phyloP scores from a whole-genome alignment of 2,888 invertebrate genomes.

The Yponomeuta malinellus region DNA sequence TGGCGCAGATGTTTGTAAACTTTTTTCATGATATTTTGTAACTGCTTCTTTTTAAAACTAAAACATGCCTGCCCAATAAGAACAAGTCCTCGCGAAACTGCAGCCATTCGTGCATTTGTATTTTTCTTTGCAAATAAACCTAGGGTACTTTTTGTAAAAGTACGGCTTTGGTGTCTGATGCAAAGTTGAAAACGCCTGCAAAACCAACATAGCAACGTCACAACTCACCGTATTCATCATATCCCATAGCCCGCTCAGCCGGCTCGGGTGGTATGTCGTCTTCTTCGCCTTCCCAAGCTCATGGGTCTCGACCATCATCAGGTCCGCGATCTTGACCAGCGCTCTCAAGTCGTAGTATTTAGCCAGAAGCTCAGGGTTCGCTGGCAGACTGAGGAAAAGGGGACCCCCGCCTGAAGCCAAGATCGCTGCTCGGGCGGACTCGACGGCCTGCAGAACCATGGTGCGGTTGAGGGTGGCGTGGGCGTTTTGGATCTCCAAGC shows the following conservation, averaged over 20 bases:
- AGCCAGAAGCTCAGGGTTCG: slow-evolving; percentile 79
- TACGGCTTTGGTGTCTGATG: too few relatives aligned
- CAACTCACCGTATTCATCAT: slow-evolving; percentile 82
- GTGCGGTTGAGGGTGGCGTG: slow-evolving; percentile 70
- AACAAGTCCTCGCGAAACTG: too few relatives aligned
- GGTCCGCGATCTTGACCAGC: slow-evolving; percentile 79
- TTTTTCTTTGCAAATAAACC: too few relatives aligned
- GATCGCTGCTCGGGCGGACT: slow-evolving; percentile 59
- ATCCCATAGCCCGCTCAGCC: slow-evolving; percentile 84
- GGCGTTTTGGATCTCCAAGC: slow-evolving; percentile 73
- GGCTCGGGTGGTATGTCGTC: slow-evolving; percentile 84
- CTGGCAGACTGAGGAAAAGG: slow-evolving; percentile 60
- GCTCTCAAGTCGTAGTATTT: slow-evolving; percentile 82
- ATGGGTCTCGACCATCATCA: slow-evolving; percentile 81
- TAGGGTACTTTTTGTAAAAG: too few relatives aligned
- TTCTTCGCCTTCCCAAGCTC: slow-evolving; percentile 78
- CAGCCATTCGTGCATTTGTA: too few relatives aligned
- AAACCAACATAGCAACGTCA: background rate
- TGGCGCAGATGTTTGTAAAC: background rate
- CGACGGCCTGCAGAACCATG: slow-evolving; percentile 62
- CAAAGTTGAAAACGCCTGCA: background rate
- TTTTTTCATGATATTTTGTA: too few relatives aligned
- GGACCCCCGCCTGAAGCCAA: slow-evolving; percentile 30
- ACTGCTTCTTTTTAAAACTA: too few relatives aligned
- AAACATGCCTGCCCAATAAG: too few relatives aligned